Evolutionary conservation across 2,113 vertebrate species (phyloP), one percentile per base, ranked within the genome.

Genomic region (Melanostigma gelatinosum): DNA sequence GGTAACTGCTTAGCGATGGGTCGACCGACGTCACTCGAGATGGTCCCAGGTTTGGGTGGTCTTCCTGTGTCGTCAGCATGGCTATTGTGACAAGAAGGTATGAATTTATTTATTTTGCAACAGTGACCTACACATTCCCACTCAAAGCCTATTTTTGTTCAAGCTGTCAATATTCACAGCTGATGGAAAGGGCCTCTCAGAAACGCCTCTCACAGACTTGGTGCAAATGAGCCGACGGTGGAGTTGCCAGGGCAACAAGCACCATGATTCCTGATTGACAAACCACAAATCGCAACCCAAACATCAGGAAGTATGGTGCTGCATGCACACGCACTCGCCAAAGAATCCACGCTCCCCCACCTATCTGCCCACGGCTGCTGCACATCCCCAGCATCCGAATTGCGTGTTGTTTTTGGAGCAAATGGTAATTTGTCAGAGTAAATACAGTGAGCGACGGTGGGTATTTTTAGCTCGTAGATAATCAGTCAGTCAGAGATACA

Each of bases 171-270:
- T 78, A 87, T 58, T 80, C 86, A 83, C 83, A 84, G 72, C 76
- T 84, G 66, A 83, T 67, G 63, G 61, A 80, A 88, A 85, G 75
- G 62, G 87, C 68, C 75, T 89, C 77, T 87, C 65, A 79, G 75
- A 89, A 73, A 84, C 9, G 24, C 44, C 27, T 87, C 76, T 79
- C 77, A 70, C 62, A 1, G 69, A 71, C 78, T 54, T 24, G 40
- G 44, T 69, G 63, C 76, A 83, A 83, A 73, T 83, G 76, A 63
- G 81, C 79, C 42, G 81, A 70, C 24, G 3, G 36, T 48, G 65
- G 77, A 68, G 92, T 94, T 93, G 87, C 91, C 86, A 88, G 80
- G 91, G 86, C 89, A 90, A 94, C 89, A 61, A 72, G 79, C 79
- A 55, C 57, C 78, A 58, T 77, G 57, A 76, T 89, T 71, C 34